Conservation (phyloP, 2,113 vertebrate genomes). For the Hippocampus comes region DNA sequence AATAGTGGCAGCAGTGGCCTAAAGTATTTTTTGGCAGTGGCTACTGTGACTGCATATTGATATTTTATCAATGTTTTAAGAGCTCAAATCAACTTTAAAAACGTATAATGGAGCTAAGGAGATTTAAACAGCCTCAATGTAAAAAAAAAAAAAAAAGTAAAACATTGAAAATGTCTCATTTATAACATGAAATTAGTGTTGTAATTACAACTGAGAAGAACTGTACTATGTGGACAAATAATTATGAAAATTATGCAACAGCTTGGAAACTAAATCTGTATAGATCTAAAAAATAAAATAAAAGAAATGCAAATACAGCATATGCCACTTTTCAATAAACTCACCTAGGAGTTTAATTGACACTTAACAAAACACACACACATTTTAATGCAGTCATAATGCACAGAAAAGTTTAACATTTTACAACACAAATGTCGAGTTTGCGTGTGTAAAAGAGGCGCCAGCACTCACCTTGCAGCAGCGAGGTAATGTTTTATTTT, state of each 20-base stretch:
- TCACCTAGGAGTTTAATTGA: neutral
- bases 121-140: neutral
- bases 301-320: neutral
- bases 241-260: neutral
- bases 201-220: neutral
- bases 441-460: neutral
- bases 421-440: neutral
- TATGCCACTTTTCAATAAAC: neutral
- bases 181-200: neutral
- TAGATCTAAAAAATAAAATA: neutral
- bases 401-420: neutral
- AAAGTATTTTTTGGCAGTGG: neutral
- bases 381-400: neutral
- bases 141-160: neutral
- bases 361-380: neutral
- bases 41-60: neutral
- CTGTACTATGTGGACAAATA: neutral
- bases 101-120: neutral
- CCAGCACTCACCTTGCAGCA: slow-evolving; percentile 56
- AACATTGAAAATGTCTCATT: neutral
- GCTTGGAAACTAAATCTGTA: neutral
- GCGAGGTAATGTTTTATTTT: slow-evolving; percentile 29
- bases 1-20: slow-evolving; percentile 3
- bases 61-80: neutral
- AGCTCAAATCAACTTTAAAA: neutral